Percentiles rank a stretch among this genome's conserved stretches.
Evolutionary conservation across 2,888 invertebrate genomes (phyloP).

Genomic region (Heliconius charithonia): DNA sequence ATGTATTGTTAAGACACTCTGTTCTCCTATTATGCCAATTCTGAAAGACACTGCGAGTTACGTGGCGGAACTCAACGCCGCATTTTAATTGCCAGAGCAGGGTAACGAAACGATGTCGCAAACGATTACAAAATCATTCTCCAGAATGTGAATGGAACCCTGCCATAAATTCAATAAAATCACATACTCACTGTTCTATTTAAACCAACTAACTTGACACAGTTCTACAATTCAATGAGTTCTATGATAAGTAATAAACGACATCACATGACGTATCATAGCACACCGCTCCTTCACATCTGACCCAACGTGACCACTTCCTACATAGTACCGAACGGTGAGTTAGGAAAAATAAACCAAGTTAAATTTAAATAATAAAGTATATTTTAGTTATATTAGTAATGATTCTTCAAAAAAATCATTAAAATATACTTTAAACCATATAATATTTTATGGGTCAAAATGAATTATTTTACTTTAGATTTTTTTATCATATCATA

Average conservation of each 20-base stretch:
- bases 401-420: not conserved
- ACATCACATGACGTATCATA: conserved; percentile 49
- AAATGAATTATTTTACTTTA: too few relatives aligned
- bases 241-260: conserved; percentile 34
- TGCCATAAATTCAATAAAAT: conserved; percentile 9
- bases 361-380: not conserved
- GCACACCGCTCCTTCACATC: conserved; percentile 41
- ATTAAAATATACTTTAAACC: too few relatives aligned
- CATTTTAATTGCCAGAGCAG: not conserved
- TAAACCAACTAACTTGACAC: conserved; percentile 45
- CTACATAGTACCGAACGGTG: conserved; percentile 59
- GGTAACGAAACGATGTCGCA: not conserved
- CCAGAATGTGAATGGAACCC: not conserved
- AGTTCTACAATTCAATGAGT: conserved; percentile 50
- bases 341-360: not conserved
- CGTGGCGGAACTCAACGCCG: not conserved
- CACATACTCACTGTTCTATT: conserved; percentile 27
- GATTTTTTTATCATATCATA: too few relatives aligned
- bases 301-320: conserved; percentile 58
- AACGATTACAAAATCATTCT: not conserved
- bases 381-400: not conserved
- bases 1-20: not conserved
- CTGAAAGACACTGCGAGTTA: not conserved
- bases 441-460: too few relatives aligned
- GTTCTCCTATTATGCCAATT: too few relatives aligned